Conservation (phyloP, 2,797 vertebrate genomes). For the Channa striata region DNA sequence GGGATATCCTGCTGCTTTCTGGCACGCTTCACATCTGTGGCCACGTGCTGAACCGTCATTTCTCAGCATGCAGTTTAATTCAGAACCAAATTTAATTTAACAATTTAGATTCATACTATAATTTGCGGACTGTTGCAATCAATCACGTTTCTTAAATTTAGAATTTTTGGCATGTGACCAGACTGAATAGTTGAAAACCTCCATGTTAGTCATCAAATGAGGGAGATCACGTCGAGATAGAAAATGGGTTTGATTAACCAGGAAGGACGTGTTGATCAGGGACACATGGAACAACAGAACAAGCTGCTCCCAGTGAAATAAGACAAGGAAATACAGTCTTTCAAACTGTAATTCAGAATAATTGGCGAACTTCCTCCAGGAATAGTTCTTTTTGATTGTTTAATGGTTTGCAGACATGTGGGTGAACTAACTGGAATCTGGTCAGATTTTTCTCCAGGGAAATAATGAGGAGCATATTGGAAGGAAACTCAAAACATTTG, state of each 20-base stretch:
- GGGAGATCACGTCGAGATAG: conserved; percentile 50
- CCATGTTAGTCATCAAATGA: conserved; percentile 35
- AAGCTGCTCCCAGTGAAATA: conserved; percentile 43
- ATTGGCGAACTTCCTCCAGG: conserved; percentile 71
- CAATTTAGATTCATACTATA: not conserved
- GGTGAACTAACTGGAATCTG: conserved; percentile 65
- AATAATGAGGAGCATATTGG: conserved; percentile 62
- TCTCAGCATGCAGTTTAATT: conserved; percentile 47
- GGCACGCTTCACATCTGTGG: conserved; percentile 66
- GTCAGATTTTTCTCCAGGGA: conserved; percentile 49
- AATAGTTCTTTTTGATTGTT: conserved; percentile 73
- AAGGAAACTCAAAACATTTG: conserved; percentile 41
- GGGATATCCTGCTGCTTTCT: conserved; percentile 81
- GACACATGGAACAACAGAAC: conserved; percentile 63
- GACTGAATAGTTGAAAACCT: conserved; percentile 2
- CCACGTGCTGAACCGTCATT: conserved; percentile 25
- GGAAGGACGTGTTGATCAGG: conserved; percentile 61
- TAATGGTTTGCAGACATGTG: conserved; percentile 79
- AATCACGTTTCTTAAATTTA: not conserved
- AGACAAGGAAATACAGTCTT: conserved; percentile 71
- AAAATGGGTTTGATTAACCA: conserved; percentile 61
- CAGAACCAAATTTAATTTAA: conserved; percentile 25
- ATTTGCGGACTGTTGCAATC: not conserved
- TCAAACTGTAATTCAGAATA: conserved; percentile 74
- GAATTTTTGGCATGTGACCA: conserved; percentile 34